phyloP scores from a whole-genome alignment of 2,113 vertebrate genomes.

The Semnornis frantzii region DNA sequence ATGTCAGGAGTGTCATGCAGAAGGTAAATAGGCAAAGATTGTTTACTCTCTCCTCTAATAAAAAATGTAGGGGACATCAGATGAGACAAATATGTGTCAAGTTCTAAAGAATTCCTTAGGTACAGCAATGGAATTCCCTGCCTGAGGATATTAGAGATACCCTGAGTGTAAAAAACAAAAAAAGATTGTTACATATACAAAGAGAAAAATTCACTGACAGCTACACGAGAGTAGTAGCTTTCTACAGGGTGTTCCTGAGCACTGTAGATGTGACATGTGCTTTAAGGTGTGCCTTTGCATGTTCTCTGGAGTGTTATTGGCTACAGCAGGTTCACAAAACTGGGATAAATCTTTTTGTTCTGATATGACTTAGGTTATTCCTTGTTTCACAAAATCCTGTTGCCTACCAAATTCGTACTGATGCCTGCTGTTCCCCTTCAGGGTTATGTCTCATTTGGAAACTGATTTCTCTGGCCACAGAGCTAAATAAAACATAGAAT shows the following conservation, averaged over 20 bases:
- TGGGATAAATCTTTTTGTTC: background rate
- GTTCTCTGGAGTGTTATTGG: background rate
- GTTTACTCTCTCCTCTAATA: slow-evolving; percentile 1
- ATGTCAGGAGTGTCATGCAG: slow-evolving; percentile 13
- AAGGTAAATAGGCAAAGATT: slow-evolving; percentile 7
- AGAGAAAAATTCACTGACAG: background rate
- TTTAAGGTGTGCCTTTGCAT: background rate
- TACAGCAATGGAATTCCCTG: background rate
- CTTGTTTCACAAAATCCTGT: background rate
- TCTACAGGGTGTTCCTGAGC: fast-evolving
- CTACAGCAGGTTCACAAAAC: background rate
- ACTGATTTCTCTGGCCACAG: background rate
- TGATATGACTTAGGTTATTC: background rate
- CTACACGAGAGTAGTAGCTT: background rate
- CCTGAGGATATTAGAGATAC: background rate
- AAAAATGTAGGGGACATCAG: background rate
- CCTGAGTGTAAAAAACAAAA: background rate
- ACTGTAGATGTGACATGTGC: background rate
- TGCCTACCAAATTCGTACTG: background rate
- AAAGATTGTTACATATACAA: background rate
- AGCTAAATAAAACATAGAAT: background rate
- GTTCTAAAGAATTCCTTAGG: background rate
- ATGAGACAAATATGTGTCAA: background rate
- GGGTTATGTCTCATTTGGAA: background rate
- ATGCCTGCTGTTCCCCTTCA: background rate